Evolutionary conservation across 2,888 invertebrate species (phyloP), one percentile per base, ranked within the genome.

Genomic region (Entomobrya proxima): DNA sequence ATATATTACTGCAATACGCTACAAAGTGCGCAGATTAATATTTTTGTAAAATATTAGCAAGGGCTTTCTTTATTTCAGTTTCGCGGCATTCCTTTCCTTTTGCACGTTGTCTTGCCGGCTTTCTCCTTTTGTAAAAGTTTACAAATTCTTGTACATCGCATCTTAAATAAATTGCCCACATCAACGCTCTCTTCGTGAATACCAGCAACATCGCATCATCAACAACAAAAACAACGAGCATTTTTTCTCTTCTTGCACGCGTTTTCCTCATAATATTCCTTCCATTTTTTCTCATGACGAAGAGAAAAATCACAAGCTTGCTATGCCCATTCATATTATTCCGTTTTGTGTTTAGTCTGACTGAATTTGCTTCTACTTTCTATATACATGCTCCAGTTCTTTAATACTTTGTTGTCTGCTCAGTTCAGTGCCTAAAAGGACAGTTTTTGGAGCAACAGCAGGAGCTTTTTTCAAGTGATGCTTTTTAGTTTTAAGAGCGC

Each of bases 401-500:
- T 1, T 35, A 27, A 0, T 64, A 2, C 18, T 61, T 4, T 37
- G 37, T 37, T 15, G 64, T 35, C 35, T 13, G 13, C 11, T 61
- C 61, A 13, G 5, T 37, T 44, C 44, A 44, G 64, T 15, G 32
- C 32, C 72, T 50, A 47, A 72, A 50, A 72, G 13, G 47, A 50
- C 50, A 67, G 37, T 67, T 27, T 5, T 4, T 37, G 11, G 72
- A 47, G 76, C n/a, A 47, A 24, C 76, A 83, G 83, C 83, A 76
- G 76, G 75, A 76, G 18, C 67, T 83, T 37, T 76, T 72, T 75
- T 74, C 44, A 81, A 72, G 67, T 35, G 61, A 72, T 81, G 75
- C 69, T 61, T 83, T 83, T 83, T 77, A 77, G 83, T 76, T 83
- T 77, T 76, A 83, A 83, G 76, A 76, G 47, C 35, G 55, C 32